Base-by-base conservation (phyloP, 2,797 vertebrate genomes). In the Acipenser ruthenus region DNA sequence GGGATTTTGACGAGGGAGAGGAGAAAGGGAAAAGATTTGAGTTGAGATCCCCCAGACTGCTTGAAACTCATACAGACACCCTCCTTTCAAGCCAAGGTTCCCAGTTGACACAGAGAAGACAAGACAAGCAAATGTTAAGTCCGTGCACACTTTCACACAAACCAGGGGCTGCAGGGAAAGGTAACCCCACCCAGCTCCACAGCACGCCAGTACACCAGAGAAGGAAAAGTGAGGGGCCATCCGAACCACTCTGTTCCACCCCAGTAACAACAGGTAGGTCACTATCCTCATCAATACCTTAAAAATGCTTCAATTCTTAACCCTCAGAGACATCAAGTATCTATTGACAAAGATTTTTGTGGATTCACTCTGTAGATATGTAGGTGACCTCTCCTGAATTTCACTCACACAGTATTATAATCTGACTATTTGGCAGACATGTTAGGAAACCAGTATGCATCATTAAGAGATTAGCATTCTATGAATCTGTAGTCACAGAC, bases 161-260 rank as follows among this genome's bases (percentile, higher is more conserved):
- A 67, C 67, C 71, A 53, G 70, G 74, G 72, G 83, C 76, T 55
- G 83, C 78, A 49, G 78, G 73, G 49, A 80, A 74, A 66, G 77
- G 70, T n/a, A 87, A 86, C 74, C 79, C 87, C 2, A 0, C 80
- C 67, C 82, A 82, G 60, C 81, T 91, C 50, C 91, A 95, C 64
- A 95, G 92, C 80, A 95, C 95, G 62, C 94, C 95, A 1, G 74
- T 93, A 68, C 68, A 73, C 52, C 89, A 84, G 62, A 87, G 80
- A 62, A 81, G 79, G 66, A 76, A 11, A 11, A 74, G 72, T 62
- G 81, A 74, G 59, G 79, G 78, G 12, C 76, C 87, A 67, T 70
- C 83, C 63, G 87, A 90, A 73, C 82, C 84, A 62, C 72, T 90
- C 73, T 88, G 78, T 15, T 88, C 91, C 78, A 93, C 92, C 15